Conservation (phyloP, 2,888 invertebrate species). For the Chromoteleia sp. region DNA sequence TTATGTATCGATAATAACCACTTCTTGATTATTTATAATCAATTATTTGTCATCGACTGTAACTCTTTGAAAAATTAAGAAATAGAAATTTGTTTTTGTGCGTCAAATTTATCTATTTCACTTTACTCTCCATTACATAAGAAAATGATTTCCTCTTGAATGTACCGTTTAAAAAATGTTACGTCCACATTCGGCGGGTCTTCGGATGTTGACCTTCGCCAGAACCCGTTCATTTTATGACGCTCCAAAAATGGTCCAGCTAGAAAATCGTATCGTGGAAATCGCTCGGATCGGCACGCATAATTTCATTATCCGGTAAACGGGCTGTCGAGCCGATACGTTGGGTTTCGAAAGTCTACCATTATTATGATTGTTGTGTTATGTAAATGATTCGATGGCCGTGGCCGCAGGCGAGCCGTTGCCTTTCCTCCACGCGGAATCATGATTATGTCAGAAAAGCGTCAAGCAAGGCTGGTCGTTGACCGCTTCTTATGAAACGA, state of each 20-base stretch:
- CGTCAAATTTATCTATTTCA: slow-evolving; percentile 19
- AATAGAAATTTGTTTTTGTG: no score
- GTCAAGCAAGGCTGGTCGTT: slow-evolving; percentile 79
- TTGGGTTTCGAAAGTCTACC: slow-evolving; percentile 24
- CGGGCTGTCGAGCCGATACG: not conserved
- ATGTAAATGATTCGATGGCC: slow-evolving; percentile 60
- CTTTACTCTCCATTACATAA: slow-evolving; percentile 37
- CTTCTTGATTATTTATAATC: no score
- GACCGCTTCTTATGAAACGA: slow-evolving; percentile 76
- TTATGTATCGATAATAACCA: no score
- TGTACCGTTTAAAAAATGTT: slow-evolving; percentile 51
- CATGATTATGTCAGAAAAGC: slow-evolving; percentile 69
- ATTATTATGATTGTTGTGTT: slow-evolving; percentile 61
- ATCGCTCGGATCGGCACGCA: slow-evolving; percentile 10
- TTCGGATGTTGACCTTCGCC: slow-evolving; percentile 49
- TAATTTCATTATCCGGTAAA: slow-evolving; percentile 48
- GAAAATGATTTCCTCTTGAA: slow-evolving; percentile 27
- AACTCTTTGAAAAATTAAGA: no score
- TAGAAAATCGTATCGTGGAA: slow-evolving; percentile 50
- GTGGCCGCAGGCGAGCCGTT: slow-evolving; percentile 47
- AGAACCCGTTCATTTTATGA: slow-evolving; percentile 45
- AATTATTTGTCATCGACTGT: not conserved
- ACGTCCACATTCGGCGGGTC: slow-evolving; percentile 28
- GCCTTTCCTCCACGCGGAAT: slow-evolving; percentile 59
- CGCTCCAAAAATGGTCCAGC: slow-evolving; percentile 46